Evolutionary conservation across 2,797 vertebrate species (phyloP).

Genomic region (Apodemus agrarius): DNA sequence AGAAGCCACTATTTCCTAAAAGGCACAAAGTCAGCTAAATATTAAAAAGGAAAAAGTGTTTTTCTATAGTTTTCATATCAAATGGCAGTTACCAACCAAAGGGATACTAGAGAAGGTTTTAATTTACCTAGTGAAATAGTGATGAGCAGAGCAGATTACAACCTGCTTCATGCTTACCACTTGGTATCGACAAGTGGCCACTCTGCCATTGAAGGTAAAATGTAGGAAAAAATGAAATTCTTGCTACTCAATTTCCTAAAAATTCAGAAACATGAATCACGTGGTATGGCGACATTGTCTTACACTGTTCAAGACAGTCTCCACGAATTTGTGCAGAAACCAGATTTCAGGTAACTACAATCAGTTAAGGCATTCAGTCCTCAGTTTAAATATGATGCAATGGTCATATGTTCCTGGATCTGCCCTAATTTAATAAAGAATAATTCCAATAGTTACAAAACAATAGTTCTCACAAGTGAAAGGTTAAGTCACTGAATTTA

Average conservation of each 20-base stretch:
- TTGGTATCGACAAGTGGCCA: not conserved
- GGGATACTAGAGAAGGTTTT: not conserved
- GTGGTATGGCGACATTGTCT: not conserved
- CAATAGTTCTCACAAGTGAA: not conserved
- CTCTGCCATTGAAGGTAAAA: constrained; percentile 20
- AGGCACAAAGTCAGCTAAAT: not conserved
- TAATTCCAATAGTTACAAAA: not conserved
- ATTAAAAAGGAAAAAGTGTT: not conserved
- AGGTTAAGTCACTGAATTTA: constrained; percentile 13
- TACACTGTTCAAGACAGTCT: not conserved
- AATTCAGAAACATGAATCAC: not conserved
- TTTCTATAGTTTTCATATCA: not conserved
- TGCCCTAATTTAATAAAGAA: not conserved
- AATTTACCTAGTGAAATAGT: constrained; percentile 12
- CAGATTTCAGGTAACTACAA: not conserved
- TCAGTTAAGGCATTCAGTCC: not conserved
- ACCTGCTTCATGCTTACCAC: not conserved
- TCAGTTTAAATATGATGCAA: not conserved
- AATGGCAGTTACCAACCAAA: not conserved
- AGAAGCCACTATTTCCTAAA: constrained; percentile 3
- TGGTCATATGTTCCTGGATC: not conserved
- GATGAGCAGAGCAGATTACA: not conserved
- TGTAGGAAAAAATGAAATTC: not conserved
- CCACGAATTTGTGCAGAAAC: not conserved
- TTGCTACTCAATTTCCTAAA: not conserved